Percentiles rank a stretch among this genome's conserved stretches.
Evolutionary conservation across 2,113 vertebrate species (phyloP).

Genomic region (Corythornis madagascariensis): DNA sequence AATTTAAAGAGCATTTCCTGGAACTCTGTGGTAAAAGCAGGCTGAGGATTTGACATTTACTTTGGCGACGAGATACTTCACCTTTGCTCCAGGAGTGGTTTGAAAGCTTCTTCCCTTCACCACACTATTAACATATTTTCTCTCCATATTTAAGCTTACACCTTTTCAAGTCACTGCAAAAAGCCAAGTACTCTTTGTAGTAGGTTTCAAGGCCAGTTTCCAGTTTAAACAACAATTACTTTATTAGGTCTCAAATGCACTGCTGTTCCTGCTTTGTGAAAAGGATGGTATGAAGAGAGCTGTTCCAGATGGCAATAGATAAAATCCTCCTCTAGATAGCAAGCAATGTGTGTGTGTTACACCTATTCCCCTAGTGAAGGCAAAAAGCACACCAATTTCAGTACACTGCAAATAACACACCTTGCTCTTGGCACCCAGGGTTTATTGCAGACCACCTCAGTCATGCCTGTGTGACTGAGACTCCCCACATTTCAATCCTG

Average conservation of each 20-base stretch:
- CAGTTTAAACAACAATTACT: background rate
- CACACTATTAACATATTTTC: background rate
- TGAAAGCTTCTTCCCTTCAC: background rate
- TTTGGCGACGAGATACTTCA: background rate
- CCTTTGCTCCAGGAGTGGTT: background rate
- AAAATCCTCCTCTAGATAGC: background rate
- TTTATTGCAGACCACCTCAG: too few species aligned
- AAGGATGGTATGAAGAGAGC: background rate
- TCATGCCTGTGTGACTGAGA: too few species aligned
- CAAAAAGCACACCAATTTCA: background rate
- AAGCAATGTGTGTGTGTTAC: background rate
- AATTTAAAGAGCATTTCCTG: background rate
- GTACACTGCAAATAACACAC: background rate
- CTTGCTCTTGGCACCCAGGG: too few species aligned
- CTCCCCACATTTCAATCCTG: too few species aligned
- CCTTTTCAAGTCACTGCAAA: background rate
- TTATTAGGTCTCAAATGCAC: constrained; percentile 23
- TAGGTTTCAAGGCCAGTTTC: background rate
- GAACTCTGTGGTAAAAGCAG: background rate
- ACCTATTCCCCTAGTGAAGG: background rate
- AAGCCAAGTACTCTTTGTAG: background rate
- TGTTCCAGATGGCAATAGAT: background rate
- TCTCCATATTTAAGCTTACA: background rate
- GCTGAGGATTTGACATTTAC: background rate
- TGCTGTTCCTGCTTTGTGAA: background rate